Conservation (phyloP, 2,888 invertebrate genomes). For the Zhengitettix transpicula region DNA sequence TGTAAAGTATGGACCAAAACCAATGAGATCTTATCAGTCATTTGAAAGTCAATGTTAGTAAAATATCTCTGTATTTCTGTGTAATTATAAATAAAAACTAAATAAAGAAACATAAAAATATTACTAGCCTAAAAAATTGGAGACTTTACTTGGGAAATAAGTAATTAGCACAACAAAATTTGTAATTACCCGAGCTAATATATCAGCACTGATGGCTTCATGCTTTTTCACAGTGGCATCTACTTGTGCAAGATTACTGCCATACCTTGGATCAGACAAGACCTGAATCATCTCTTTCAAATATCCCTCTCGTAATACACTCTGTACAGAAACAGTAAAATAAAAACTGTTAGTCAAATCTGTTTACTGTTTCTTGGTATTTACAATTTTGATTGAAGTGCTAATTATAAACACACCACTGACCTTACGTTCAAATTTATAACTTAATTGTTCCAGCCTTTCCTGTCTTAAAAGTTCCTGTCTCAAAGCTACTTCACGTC, state of each 20-base stretch:
- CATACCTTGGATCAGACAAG: conserved; percentile 78
- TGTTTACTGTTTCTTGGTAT: background rate
- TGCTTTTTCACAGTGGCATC: conserved; percentile 97
- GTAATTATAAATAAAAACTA: background rate
- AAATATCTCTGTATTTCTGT: conserved; percentile 20
- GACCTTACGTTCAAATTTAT: conserved; percentile 88
- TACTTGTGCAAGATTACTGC: conserved; percentile 77
- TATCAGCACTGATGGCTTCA: conserved; percentile 94
- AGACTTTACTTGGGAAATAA: too few relatives aligned
- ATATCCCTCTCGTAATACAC: conserved; percentile 85
- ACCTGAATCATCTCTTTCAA: conserved; percentile 96
- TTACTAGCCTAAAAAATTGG: too few relatives aligned
- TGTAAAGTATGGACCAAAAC: conserved; percentile 17
- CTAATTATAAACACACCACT: conserved; percentile 4
- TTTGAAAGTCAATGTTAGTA: too few relatives aligned
- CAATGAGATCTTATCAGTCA: too few relatives aligned
- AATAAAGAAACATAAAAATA: background rate
- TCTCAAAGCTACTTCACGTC: conserved; percentile 78
- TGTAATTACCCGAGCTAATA: conserved; percentile 54
- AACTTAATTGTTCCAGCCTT: conserved; percentile 82
- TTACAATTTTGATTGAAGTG: background rate
- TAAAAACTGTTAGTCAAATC: background rate
- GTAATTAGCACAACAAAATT: background rate
- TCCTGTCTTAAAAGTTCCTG: conserved; percentile 85
- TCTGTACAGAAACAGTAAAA: conserved; percentile 29